Evolutionary conservation across 2,888 invertebrate species (phyloP), one percentile per base, ranked within the genome.

Genomic region (Meandrusa payeni): DNA sequence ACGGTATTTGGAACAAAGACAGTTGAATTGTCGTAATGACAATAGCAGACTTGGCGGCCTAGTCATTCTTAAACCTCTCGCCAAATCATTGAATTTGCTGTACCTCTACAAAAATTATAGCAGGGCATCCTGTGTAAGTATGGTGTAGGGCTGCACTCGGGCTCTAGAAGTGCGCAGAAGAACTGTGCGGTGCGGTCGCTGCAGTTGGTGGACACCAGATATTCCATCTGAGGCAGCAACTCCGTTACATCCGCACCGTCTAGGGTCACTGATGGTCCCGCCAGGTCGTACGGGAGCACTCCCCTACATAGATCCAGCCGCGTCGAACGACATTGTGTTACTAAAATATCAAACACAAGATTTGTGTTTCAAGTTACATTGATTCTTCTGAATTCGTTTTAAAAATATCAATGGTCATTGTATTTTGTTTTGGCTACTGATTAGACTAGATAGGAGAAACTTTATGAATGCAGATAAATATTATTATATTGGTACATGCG

Each of bases 281-380:
- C 91, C 51, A 92, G 67, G 70, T 92, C 92, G 59, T 92, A 93
- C 0, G 91, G 91, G n/a, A 92, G 69, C 2, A 92, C 88, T 1
- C 91, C 92, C n/a, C 90, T 89, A 54, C 93, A 93, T 36, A 90
- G 59, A 4, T 75, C 61, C 32, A 89, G 61, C 2, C 78, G 76
- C 1, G 90, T 88, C 1, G 90, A 90, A n/a, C 78, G 83, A 59
- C 90, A 90, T 51, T 80, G 81, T 0, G 75, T 70, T 23, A 77
- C 89, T 89, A 73, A 12, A 76, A 75, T 20, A 9, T 19, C n/a
- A 37, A 26, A 37, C 20, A 43, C 7, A 17, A 23, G n/a, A 28
- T n/a, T n/a, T n/a, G n/a, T n/a, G n/a, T n/a, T n/a, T n/a, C n/a
- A n/a, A n/a, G n/a, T n/a, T n/a, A n/a, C n/a, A n/a, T n/a, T n/a